Percentiles rank a stretch among this genome's conserved stretches.
Evolutionary conservation across 2,888 invertebrate species (phyloP).

Genomic region (Netelia inedita): DNA sequence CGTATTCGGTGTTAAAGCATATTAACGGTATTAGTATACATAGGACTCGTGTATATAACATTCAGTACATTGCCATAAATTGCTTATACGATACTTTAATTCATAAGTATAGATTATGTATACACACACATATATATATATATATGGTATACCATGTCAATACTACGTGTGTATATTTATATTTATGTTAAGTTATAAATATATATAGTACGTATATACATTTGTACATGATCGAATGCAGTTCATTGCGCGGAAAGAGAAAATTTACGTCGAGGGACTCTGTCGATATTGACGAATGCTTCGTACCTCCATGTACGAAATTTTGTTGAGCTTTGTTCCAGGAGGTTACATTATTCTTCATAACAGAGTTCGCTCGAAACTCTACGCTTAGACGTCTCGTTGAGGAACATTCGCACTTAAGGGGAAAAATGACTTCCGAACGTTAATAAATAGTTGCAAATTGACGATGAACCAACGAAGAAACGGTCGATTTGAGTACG

Average conservation of each 20-base stretch:
- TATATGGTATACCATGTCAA: slow-evolving; percentile 41
- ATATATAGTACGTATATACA: slow-evolving; percentile 74
- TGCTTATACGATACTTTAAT: slow-evolving; percentile 45
- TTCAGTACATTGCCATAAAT: slow-evolving; percentile 66
- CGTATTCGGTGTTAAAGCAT: slow-evolving; percentile 51
- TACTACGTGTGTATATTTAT: slow-evolving; percentile 43
- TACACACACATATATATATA: slow-evolving; percentile 14
- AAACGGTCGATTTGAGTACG: background rate
- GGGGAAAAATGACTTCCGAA: background rate
- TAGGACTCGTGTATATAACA: slow-evolving; percentile 62
- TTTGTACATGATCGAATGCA: slow-evolving; percentile 81
- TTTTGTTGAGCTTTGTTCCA: slow-evolving; percentile 27
- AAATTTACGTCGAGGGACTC: slow-evolving; percentile 60
- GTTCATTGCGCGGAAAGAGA: slow-evolving; percentile 66
- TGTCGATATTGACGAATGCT: slow-evolving; percentile 23
- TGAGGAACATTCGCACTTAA: background rate
- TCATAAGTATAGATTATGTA: slow-evolving; percentile 46
- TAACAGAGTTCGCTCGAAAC: slow-evolving; percentile 12
- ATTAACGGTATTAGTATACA: slow-evolving; percentile 56
- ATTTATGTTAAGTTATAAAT: slow-evolving; percentile 11
- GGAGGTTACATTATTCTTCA: background rate
- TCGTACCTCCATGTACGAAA: background rate
- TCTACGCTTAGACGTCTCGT: background rate
- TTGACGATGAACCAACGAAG: slow-evolving; percentile 1
- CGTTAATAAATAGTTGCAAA: slow-evolving; percentile 37